These are phyloP conservation scores for Rhopalosiphum maidis DNA, from an alignment of 1,140 invertebrate species.

Conservation along the genomic window DNA sequence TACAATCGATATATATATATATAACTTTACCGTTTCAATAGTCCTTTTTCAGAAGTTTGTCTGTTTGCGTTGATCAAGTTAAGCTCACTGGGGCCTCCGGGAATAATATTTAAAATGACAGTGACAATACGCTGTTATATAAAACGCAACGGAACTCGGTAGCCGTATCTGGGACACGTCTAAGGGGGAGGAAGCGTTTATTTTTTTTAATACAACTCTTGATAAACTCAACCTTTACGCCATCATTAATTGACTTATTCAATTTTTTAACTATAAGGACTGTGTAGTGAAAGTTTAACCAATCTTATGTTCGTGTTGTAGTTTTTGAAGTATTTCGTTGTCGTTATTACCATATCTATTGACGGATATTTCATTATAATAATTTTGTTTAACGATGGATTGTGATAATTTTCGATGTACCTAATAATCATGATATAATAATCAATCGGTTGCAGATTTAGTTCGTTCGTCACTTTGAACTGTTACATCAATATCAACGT, in stretches of 20 bases:
- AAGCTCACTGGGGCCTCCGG: not conserved
- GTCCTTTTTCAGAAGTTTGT: not conserved
- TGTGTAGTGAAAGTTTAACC: not conserved
- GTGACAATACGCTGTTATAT: not conserved
- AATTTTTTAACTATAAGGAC: too few relatives aligned
- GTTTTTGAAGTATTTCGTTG: not conserved
- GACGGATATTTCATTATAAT: not conserved
- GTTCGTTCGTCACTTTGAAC: not conserved
- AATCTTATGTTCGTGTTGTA: not conserved
- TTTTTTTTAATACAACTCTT: not conserved
- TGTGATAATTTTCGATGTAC: not conserved
- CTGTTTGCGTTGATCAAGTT: not conserved
- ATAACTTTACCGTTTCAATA: not conserved
- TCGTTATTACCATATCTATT: not conserved
- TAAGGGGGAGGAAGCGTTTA: not conserved
- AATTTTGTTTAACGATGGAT: not conserved
- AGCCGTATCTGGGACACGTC: not conserved
- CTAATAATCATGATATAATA: not conserved
- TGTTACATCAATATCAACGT: not conserved
- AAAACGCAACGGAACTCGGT: not conserved
- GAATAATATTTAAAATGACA: not conserved
- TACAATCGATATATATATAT: not conserved
- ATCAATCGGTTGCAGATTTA: not conserved
- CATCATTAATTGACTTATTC: not conserved
- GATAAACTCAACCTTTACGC: not conserved